These are phyloP conservation scores for Upupa epops DNA, from an alignment of 2,113 vertebrate genomes.

Conservation along the genomic window DNA sequence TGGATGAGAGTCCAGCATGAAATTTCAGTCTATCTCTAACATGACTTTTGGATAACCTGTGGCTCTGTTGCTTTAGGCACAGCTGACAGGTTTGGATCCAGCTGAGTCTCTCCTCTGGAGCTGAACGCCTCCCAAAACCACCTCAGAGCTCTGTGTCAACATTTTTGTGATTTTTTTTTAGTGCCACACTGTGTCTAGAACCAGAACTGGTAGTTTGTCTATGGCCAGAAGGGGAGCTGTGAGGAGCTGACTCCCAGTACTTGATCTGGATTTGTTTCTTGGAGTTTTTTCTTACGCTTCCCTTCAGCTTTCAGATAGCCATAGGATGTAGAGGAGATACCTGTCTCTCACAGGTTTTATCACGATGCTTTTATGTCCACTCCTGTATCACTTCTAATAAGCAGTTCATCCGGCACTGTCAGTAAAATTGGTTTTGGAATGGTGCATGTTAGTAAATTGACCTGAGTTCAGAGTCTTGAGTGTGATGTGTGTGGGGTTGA, in stretches of 20 bases:
- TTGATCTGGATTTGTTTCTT: background rate
- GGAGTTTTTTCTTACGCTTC: background rate
- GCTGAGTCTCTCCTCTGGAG: background rate
- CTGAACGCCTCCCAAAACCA: no score
- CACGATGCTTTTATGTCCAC: no score
- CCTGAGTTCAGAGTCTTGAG: no score
- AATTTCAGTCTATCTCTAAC: background rate
- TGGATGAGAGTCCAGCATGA: background rate
- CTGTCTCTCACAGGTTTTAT: no score
- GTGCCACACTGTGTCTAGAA: background rate
- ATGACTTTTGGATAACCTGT: background rate
- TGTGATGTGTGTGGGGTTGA: no score
- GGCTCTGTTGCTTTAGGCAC: background rate
- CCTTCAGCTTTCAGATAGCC: background rate
- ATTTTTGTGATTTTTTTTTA: background rate
- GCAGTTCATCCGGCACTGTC: no score
- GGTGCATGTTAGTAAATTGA: no score
- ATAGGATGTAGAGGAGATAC: no score
- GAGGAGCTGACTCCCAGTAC: background rate
- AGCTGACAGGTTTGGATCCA: background rate
- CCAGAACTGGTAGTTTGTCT: background rate
- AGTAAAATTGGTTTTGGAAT: no score
- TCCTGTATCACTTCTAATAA: no score
- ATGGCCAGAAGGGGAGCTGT: rapidly evolving
- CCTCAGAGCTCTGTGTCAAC: no score